Conservation (phyloP, 2,888 invertebrate genomes). For the Philopedon plagiatum region DNA sequence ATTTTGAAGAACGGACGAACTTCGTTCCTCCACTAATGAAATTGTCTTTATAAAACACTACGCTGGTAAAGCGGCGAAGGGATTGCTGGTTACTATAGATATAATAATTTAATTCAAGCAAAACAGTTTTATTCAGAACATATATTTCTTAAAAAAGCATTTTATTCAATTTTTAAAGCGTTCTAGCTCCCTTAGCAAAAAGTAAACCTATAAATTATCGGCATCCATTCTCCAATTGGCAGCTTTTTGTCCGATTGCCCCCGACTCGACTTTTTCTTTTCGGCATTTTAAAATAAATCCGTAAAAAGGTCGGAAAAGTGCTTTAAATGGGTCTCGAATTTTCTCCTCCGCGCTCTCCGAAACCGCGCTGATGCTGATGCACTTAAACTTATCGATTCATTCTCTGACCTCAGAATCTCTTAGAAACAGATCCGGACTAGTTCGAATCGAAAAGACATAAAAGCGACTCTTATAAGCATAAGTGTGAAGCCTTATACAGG, state of each 20-base stretch:
- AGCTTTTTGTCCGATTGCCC: constrained; percentile 31
- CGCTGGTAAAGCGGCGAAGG: no score
- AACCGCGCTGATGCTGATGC: constrained; percentile 51
- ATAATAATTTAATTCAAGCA: no score
- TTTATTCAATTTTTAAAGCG: background rate
- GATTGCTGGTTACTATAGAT: no score
- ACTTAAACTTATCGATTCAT: constrained; percentile 51
- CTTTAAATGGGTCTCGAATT: constrained; percentile 47
- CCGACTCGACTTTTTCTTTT: constrained; percentile 38
- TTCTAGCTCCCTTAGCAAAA: background rate
- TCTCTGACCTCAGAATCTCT: constrained; percentile 40
- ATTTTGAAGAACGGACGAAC: no score
- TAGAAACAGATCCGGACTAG: constrained; percentile 17
- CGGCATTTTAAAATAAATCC: constrained; percentile 46
- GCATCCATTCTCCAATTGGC: constrained; percentile 7
- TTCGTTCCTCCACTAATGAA: no score
- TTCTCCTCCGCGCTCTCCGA: constrained; percentile 42
- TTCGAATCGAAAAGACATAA: no score
- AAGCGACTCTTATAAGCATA: no score
- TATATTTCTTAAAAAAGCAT: background rate
- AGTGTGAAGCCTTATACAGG: no score
- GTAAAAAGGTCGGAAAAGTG: constrained; percentile 50
- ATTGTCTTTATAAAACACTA: no score
- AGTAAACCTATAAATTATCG: constrained; percentile 21
- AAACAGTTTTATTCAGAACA: no score